Conservation (phyloP, 2,888 invertebrate genomes). For the Hirtodrosophila alboralis region DNA sequence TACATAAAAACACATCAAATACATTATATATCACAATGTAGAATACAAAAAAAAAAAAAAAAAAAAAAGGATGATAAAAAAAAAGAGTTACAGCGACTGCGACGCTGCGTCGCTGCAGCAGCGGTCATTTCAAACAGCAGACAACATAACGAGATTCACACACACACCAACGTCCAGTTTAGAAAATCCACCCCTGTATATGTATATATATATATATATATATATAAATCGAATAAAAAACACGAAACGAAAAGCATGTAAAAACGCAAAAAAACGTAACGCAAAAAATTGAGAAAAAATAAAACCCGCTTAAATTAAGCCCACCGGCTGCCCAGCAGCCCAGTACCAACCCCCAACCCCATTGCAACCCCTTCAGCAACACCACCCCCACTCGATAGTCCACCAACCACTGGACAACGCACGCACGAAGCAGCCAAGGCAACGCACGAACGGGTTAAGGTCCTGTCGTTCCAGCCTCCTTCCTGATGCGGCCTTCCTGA, state of each 20-base stretch:
- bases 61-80: constrained; percentile 17
- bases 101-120: constrained; percentile 58
- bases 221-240: constrained; percentile 72
- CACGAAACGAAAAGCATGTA: constrained; percentile 61
- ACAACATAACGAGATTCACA: constrained; percentile 73
- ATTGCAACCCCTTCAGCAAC: background rate
- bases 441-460: constrained; percentile 77
- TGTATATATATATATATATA: constrained; percentile 20
- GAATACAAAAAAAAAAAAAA: constrained; percentile 24
- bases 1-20: constrained; percentile 54
- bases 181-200: constrained; percentile 56
- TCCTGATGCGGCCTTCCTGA: background rate
- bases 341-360: constrained; percentile 20
- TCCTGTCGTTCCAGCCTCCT: constrained; percentile 23
- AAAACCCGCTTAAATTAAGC: constrained; percentile 80
- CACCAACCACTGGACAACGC: constrained; percentile 70
- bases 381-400: constrained; percentile 24
- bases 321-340: constrained; percentile 64
- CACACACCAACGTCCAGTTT: constrained; percentile 43
- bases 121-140: constrained; percentile 78
- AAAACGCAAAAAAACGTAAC: constrained; percentile 48
- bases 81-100: constrained; percentile 69
- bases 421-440: constrained; percentile 60
- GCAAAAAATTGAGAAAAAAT: constrained; percentile 79
- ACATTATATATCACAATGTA: constrained; percentile 69